A percentile compares a stretch with the other conserved stretches of the same genome.
phyloP scores from a whole-genome alignment of 1,140 invertebrate genomes.

The Pseudachorutes palmiensis region DNA sequence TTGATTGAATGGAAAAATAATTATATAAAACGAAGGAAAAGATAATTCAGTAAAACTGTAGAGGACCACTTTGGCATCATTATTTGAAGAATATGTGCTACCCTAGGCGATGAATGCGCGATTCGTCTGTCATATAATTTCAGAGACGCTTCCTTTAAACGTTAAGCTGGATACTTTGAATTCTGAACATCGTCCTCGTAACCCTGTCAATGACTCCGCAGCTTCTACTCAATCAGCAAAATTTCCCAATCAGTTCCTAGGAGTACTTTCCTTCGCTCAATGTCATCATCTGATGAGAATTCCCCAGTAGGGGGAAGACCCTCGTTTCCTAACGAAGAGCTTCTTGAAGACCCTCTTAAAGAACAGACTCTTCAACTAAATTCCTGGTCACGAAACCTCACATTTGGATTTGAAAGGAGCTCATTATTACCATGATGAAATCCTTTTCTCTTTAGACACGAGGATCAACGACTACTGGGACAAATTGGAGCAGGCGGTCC shows the following conservation, averaged over 20 bases:
- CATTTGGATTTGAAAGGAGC: conserved; percentile 3
- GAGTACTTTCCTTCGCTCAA: background rate
- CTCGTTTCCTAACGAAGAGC: background rate
- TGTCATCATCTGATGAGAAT: background rate
- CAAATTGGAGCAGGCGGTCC: background rate
- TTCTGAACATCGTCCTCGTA: background rate
- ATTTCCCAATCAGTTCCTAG: background rate
- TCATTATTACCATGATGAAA: background rate
- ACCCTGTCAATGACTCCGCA: background rate
- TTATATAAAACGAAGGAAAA: no score
- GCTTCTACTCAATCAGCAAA: background rate
- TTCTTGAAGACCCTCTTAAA: background rate
- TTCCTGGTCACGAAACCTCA: background rate
- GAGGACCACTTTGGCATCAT: no score
- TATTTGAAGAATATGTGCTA: no score
- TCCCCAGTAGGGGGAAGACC: background rate
- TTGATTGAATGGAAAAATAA: no score
- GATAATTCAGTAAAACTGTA: no score
- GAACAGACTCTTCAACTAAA: background rate
- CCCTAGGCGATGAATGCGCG: no score
- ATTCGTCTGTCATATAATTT: no score
- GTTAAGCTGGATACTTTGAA: background rate
- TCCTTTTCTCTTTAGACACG: conserved; percentile 27
- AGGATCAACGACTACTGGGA: conserved; percentile 20
- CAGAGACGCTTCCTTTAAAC: no score